Percentiles rank a stretch among this genome's conserved stretches.
Evolutionary conservation across 1,140 invertebrate species (phyloP).

Genomic region (Gryon sp.): DNA sequence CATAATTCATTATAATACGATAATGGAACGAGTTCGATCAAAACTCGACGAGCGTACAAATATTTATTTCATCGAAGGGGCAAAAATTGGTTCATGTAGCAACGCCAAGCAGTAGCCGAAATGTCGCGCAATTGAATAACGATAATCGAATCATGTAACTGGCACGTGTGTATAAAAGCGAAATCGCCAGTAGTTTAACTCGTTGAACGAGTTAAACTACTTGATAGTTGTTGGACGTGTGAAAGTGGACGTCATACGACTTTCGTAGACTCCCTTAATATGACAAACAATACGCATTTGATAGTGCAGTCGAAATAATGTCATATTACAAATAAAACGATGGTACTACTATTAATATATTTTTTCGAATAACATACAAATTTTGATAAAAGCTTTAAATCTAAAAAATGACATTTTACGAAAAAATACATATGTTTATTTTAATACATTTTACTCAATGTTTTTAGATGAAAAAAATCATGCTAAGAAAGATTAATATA

Average conservation of each 20-base stretch:
- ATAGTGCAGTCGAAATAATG: too few species aligned
- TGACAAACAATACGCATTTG: constrained; percentile 33
- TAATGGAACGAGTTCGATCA: constrained; percentile 28
- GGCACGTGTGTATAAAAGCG: constrained; percentile 61
- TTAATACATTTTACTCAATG: too few species aligned
- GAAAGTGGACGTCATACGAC: constrained; percentile 68
- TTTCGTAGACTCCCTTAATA: constrained; percentile 64
- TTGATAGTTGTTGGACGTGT: constrained; percentile 67
- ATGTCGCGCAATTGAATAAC: constrained; percentile 50
- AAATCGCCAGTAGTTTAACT: constrained; percentile 57
- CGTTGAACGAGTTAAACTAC: constrained; percentile 57
- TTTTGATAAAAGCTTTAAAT: too few species aligned
- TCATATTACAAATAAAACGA: too few species aligned
- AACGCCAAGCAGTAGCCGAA: constrained; percentile 39
- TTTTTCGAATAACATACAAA: too few species aligned
- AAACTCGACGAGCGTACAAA: constrained; percentile 1
- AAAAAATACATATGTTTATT: too few species aligned
- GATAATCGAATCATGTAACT: constrained; percentile 61
- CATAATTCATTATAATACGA: constrained; percentile 47
- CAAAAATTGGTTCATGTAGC: constrained; percentile 22
- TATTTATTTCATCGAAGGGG: background rate
- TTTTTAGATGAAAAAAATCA: too few species aligned
- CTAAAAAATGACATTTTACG: too few species aligned
- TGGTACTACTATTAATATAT: too few species aligned
- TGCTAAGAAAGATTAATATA: too few species aligned